These are phyloP conservation scores for Siphamia tubifer DNA, from an alignment of 2,113 vertebrate species.

Conservation along the genomic window DNA sequence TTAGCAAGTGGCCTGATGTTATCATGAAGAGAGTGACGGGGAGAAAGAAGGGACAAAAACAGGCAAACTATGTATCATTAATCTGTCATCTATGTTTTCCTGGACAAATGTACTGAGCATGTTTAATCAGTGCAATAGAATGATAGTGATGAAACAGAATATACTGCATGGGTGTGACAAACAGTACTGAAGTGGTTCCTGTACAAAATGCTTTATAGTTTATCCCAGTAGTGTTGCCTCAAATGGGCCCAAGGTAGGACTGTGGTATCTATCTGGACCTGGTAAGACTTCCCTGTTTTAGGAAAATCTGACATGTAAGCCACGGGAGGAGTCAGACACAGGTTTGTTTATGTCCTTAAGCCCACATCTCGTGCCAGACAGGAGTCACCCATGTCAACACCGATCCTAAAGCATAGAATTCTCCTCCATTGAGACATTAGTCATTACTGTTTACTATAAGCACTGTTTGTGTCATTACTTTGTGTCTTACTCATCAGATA, in stretches of 20 bases:
- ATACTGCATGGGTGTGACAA: too few species aligned
- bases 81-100: not conserved
- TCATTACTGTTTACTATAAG: conserved; percentile 61
- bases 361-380: conserved; percentile 71
- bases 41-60: not conserved
- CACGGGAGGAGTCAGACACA: conserved; percentile 33
- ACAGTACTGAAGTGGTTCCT: too few species aligned
- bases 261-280: not conserved
- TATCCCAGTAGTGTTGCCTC: too few species aligned
- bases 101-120: not conserved
- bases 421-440: conserved; percentile 54
- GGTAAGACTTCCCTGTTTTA: conserved; percentile 17
- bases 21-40: not conserved
- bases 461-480: conserved; percentile 42
- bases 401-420: conserved; percentile 52
- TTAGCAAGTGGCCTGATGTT: not conserved
- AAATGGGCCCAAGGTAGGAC: not conserved
- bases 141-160: too few species aligned
- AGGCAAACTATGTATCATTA: not conserved
- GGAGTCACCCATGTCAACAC: conserved; percentile 67
- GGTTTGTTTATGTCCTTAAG: conserved; percentile 66
- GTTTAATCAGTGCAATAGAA: too few species aligned
- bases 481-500: conserved; percentile 52
- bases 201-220: too few species aligned
- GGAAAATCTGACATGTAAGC: not conserved